phyloP scores from a whole-genome alignment of 2,113 vertebrate species.

The Ailuropoda melanoleuca region DNA sequence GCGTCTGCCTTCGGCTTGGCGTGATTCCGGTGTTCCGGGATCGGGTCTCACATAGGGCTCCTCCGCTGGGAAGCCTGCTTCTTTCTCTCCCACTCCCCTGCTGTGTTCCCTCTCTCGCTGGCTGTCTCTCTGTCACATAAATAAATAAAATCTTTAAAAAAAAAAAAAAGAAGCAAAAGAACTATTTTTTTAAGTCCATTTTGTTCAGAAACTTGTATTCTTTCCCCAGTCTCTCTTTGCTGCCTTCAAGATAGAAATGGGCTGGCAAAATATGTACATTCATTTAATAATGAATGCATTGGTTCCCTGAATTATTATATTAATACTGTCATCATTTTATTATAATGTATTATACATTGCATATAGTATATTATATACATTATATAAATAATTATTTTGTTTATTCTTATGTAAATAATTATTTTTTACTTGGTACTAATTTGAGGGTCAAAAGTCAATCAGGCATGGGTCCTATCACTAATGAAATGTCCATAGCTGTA shows the following conservation, averaged over 20 bases:
- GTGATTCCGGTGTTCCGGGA: too few species aligned
- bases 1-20: too few species aligned
- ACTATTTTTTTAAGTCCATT: background rate
- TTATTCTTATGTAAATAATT: background rate
- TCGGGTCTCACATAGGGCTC: too few species aligned
- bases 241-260: constrained; percentile 1
- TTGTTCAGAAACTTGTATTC: background rate
- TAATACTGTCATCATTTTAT: background rate
- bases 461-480: background rate
- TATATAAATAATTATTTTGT: background rate
- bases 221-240: background rate
- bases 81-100: too few species aligned
- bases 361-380: background rate
- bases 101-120: too few species aligned
- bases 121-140: too few species aligned
- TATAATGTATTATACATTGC: background rate
- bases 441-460: background rate
- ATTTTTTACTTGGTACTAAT: background rate
- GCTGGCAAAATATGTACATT: background rate
- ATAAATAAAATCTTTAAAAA: too few species aligned
- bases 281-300: background rate
- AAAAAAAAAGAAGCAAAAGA: constrained; percentile 13
- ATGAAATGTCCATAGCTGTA: background rate
- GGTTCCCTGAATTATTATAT: background rate
- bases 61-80: too few species aligned